Conservation (phyloP, 2,888 invertebrate genomes). For the Ornithoptera alexandrae region DNA sequence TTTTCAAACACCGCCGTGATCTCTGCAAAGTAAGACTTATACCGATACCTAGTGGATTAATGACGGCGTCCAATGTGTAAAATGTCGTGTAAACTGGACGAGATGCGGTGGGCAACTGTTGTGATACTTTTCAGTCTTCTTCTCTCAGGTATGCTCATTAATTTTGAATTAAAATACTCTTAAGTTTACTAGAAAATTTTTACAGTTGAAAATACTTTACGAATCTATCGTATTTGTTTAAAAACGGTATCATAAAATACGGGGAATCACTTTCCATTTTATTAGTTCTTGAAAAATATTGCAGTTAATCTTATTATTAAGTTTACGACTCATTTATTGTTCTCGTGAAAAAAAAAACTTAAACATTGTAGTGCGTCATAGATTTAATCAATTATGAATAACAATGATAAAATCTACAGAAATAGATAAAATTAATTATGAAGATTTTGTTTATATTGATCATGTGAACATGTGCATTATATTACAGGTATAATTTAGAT, state of each 20-base stretch:
- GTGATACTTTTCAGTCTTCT: slow-evolving; percentile 51
- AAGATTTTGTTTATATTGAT: background rate
- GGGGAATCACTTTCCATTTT: background rate
- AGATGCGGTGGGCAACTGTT: slow-evolving; percentile 60
- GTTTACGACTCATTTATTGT: slow-evolving; percentile 4
- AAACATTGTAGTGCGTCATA: too few relatives aligned
- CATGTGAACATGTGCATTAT: too few relatives aligned
- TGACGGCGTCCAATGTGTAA: slow-evolving; percentile 50
- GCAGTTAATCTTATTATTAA: slow-evolving; percentile 1
- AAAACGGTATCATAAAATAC: background rate
- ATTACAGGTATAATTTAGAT: too few relatives aligned
- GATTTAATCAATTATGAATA: too few relatives aligned
- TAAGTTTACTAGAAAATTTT: background rate
- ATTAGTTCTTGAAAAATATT: background rate
- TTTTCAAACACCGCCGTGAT: slow-evolving; percentile 20
- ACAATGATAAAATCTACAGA: background rate
- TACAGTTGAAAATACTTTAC: background rate
- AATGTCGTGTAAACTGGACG: slow-evolving; percentile 43
- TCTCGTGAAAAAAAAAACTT: too few relatives aligned
- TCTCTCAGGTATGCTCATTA: slow-evolving; percentile 54
- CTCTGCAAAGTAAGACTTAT: slow-evolving; percentile 30
- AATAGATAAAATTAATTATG: background rate
- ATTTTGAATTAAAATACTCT: background rate
- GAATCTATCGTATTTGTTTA: background rate
- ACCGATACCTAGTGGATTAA: slow-evolving; percentile 38